phyloP scores from a whole-genome alignment of 2,888 invertebrate genomes.

The Netelia melanura region DNA sequence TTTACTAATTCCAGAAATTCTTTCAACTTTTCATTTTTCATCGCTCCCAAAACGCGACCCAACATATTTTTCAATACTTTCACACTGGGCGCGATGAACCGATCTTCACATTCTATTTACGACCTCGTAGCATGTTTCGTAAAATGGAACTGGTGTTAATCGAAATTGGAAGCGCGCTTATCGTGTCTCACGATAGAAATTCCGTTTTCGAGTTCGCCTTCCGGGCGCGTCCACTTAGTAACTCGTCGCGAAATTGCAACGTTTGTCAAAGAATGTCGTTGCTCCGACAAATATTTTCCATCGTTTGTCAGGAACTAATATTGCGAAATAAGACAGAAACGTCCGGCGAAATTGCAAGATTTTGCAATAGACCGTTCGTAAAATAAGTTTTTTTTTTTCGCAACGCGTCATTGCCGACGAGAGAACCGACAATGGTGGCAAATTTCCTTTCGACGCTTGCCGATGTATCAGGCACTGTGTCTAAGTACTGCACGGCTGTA shows the following conservation, averaged over 20 bases:
- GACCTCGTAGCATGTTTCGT: too few relatives aligned
- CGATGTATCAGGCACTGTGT: not conserved
- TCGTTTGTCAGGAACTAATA: not conserved
- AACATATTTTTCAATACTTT: not conserved
- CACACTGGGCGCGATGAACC: not conserved
- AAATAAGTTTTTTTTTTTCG: conserved; percentile 21
- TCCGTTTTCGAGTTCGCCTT: not conserved
- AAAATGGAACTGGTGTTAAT: too few relatives aligned
- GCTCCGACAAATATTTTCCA: not conserved
- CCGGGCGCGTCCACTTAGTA: not conserved
- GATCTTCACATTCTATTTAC: not conserved
- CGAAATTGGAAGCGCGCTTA: too few relatives aligned
- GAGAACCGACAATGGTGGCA: conserved; percentile 45
- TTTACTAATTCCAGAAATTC: not conserved
- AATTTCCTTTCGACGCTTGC: conserved; percentile 39
- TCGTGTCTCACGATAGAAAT: too few relatives aligned
- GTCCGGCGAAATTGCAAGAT: conserved; percentile 14
- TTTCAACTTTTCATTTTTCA: not conserved
- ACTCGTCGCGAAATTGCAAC: conserved; percentile 32
- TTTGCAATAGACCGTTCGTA: not conserved
- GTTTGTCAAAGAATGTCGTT: not conserved
- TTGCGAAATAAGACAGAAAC: conserved; percentile 23
- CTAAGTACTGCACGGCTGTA: conserved; percentile 16
- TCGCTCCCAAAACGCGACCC: not conserved
- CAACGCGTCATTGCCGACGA: conserved; percentile 38